Evolutionary conservation across 2,113 vertebrate species (phyloP).

Genomic region (Microcebus ravelobensis): DNA sequence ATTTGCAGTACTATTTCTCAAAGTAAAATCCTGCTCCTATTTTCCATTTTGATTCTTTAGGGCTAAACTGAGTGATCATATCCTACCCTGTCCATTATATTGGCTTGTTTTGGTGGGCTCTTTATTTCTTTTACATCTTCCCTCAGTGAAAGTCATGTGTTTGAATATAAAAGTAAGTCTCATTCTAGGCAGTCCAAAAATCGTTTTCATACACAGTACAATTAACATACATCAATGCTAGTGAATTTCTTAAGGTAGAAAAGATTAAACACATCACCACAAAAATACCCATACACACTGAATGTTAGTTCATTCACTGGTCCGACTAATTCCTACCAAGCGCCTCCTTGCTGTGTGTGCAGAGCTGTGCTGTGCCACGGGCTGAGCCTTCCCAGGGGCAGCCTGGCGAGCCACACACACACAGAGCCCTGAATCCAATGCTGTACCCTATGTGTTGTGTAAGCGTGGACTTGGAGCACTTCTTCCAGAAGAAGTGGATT

Average conservation of each 20-base stretch:
- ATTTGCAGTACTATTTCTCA: not conserved
- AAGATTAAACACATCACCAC: not conserved
- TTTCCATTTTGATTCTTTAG: conserved; percentile 49
- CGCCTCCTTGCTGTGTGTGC: not conserved
- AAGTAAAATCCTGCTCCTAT: conserved; percentile 37
- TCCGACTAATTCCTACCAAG: not conserved
- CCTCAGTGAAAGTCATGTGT: not conserved
- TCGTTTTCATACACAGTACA: not conserved
- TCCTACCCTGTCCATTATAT: not conserved
- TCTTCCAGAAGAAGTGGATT: not conserved
- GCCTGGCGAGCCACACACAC: not conserved
- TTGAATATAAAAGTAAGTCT: not conserved
- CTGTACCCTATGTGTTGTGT: not conserved
- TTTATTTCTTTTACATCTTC: conserved; percentile 16
- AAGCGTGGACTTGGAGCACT: not conserved
- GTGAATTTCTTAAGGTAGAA: not conserved
- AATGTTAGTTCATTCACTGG: not conserved
- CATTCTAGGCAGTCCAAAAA: not conserved
- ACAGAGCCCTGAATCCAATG: not conserved
- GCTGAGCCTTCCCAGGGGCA: not conserved
- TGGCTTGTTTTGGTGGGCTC: conserved; percentile 10
- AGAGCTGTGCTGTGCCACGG: not conserved
- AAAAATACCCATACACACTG: not conserved
- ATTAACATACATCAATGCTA: not conserved
- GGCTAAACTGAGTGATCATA: not conserved